Base-by-base conservation (phyloP, 2,888 invertebrate species). In the Chydorus sphaericus region DNA sequence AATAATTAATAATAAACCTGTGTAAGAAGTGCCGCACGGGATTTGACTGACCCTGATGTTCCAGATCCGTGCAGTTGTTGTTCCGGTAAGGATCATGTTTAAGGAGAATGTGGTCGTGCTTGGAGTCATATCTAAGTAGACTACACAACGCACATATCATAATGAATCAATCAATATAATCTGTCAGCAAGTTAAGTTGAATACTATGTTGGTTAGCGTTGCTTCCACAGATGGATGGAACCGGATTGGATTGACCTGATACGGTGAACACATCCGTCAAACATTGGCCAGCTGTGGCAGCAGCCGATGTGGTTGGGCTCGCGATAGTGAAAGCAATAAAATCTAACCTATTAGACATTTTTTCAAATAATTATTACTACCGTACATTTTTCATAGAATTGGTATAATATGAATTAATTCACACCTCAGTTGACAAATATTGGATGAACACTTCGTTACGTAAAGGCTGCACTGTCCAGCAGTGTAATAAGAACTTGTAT, bases 221-320 rank as follows among this genome's bases (percentile, higher is more conserved):
- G 38, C 81, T 77, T 18, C 86, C 86, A 65, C 86, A 86, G 23
- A 86, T 68, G 5, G 77, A 73, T 0, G 85, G 85, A 58, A 85
- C 71, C n/a, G 76, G 67, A 59, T 75, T 78, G 64, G 84, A 85
- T 0, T 73, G 64, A 2, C 85, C 85, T 0, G 80, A 77, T 4
- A 85, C 73, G 10, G 82, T 73, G 61, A 86, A 78, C 61, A 81
- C 77, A 66, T 86, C 85, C 30, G 77, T 74, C 37, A 76, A 68
- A 62, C 86, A 86, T 20, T 76, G 75, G 0, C 85, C 85, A 18
- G 36, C 39, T 36, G 53, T 18, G n/a, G 28, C 11, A 11, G 59
- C 33, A 33, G 33, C 14, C 16, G 52, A 18, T 16, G 31, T n/a
- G n/a, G 59, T 49, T 26, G 58, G 58, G 38, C 58, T 58, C 26